phyloP scores from a whole-genome alignment of 2,113 vertebrate genomes.

The Anolis carolinensis region DNA sequence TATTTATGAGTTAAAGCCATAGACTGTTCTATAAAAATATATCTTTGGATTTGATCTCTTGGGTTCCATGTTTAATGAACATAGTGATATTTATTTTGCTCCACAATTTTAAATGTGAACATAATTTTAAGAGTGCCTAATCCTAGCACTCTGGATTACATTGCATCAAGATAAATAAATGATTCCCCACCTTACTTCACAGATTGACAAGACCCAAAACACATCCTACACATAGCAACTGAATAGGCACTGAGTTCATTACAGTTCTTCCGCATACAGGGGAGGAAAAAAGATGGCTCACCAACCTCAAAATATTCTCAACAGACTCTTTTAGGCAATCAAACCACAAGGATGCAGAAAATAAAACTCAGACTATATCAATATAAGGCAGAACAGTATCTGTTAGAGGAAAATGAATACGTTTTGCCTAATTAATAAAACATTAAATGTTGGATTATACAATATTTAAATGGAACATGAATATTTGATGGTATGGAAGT shows the following conservation, averaged over 20 bases:
- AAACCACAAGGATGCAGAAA: not conserved
- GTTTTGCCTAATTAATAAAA: constrained; percentile 25
- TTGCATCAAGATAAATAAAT: constrained; percentile 5
- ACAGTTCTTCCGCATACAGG: not conserved
- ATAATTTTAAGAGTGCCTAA: not conserved
- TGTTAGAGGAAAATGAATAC: not conserved
- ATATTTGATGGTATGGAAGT: not conserved
- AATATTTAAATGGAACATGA: constrained; percentile 15
- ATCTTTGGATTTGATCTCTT: not conserved
- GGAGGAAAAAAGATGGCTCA: not conserved
- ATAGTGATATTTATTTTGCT: not conserved
- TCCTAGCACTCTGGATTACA: not conserved
- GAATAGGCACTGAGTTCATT: not conserved
- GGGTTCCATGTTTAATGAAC: not conserved
- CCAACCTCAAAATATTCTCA: accelerated
- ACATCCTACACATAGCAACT: not conserved
- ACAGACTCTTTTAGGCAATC: not conserved
- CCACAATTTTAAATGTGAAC: not conserved
- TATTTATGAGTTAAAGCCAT: not conserved
- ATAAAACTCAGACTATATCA: not conserved
- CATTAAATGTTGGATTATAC: constrained; percentile 28
- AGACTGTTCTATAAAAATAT: not conserved
- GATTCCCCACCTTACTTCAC: not conserved
- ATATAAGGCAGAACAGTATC: not conserved
- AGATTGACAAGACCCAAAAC: not conserved